Conservation (phyloP, 2,113 vertebrate species). For the cattle (Bos taurus) region DNA sequence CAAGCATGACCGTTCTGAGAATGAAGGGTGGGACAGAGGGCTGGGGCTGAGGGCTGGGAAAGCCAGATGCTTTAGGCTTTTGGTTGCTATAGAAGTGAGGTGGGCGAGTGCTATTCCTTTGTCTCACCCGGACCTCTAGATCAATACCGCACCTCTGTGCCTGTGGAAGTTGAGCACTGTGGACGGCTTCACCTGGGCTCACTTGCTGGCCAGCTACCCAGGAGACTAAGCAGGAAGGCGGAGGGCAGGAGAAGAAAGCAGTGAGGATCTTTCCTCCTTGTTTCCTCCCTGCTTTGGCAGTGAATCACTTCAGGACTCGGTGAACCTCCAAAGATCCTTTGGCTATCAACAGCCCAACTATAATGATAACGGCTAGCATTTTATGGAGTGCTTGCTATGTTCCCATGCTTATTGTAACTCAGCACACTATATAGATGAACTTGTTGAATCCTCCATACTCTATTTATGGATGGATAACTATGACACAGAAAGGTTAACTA, state of each 20-base stretch:
- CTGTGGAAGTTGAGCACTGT: background rate
- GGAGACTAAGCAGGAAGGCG: background rate
- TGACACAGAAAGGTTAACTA: background rate
- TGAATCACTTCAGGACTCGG: background rate
- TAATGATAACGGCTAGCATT: background rate
- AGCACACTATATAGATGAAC: background rate
- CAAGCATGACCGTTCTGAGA: background rate
- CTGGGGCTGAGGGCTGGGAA: background rate
- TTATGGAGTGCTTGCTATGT: background rate
- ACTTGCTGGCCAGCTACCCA: background rate
- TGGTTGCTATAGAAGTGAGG: background rate
- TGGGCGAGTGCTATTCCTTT: background rate
- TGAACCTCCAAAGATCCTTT: background rate
- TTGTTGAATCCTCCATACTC: background rate
- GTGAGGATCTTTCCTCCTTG: background rate
- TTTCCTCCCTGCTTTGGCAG: background rate
- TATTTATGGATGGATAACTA: background rate
- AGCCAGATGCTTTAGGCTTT: background rate
- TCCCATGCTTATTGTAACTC: background rate
- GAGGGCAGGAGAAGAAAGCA: background rate
- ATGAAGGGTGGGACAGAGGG: background rate
- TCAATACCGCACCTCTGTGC: background rate
- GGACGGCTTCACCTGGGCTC: background rate
- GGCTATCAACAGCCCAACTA: background rate
- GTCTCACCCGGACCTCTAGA: background rate